phyloP scores from a whole-genome alignment of 2,113 vertebrate species.

The Gymnobelideus leadbeateri region DNA sequence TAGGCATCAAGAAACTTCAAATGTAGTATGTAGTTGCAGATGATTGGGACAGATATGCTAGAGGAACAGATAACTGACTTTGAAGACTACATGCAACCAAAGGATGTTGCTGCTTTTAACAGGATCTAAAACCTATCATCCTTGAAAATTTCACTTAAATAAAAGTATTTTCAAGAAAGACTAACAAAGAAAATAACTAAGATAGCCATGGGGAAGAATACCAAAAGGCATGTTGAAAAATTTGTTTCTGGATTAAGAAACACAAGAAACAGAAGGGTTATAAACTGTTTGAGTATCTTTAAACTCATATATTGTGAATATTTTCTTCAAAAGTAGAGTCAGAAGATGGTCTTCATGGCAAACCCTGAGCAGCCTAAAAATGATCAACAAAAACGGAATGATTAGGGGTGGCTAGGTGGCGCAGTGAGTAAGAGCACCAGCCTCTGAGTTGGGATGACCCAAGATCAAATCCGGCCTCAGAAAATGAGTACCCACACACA shows the following conservation, averaged over 20 bases:
- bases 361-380: neutral
- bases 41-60: constrained; percentile 91
- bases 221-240: neutral
- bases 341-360: neutral
- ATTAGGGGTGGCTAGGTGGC: too few species aligned
- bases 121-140: constrained; percentile 88
- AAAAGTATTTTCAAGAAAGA: constrained; percentile 71
- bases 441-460: too few species aligned
- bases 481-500: too few species aligned
- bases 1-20: constrained; percentile 93
- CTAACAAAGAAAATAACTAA: neutral
- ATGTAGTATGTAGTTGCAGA: constrained; percentile 92
- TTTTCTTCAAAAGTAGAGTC: neutral
- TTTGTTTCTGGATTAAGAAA: neutral
- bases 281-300: neutral
- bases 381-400: neutral
- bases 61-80: constrained; percentile 92
- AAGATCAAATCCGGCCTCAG: too few species aligned
- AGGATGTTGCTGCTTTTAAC: constrained; percentile 96
- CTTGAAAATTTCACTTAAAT: constrained; percentile 62
- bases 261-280: neutral
- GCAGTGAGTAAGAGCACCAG: too few species aligned
- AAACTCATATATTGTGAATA: neutral
- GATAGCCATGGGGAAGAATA: neutral
- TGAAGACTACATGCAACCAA: constrained; percentile 93